Percentiles rank a stretch among this genome's conserved stretches.
Evolutionary conservation across 2,113 vertebrate species (phyloP).

Genomic region (Oplegnathus fasciatus): DNA sequence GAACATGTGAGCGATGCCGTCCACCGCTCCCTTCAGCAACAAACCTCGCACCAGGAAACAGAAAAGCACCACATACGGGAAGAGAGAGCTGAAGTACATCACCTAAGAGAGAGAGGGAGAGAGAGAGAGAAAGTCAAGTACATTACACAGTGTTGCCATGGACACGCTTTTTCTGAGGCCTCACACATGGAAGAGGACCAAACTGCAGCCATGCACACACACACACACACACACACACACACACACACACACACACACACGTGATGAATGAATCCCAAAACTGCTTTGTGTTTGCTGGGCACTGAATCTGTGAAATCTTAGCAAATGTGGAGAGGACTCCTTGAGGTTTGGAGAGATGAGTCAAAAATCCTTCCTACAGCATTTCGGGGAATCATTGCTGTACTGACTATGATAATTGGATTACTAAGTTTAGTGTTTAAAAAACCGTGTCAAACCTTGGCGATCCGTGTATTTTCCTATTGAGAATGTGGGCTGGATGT

Average conservation of each 20-base stretch:
- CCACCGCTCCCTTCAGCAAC: slow-evolving; percentile 92
- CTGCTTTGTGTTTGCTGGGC: slow-evolving; percentile 49
- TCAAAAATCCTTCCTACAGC: slow-evolving; percentile 45
- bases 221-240: slow-evolving; percentile 5
- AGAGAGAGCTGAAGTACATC: slow-evolving; percentile 99
- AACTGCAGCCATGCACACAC: slow-evolving; percentile 7
- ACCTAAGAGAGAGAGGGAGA: slow-evolving; percentile 84
- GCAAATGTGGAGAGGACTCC: slow-evolving; percentile 41
- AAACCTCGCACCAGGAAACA: slow-evolving; percentile 96
- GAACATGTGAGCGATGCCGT: slow-evolving; percentile 98
- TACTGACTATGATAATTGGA: slow-evolving; percentile 51
- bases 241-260: slow-evolving; percentile 13
- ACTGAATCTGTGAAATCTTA: slow-evolving; percentile 45
- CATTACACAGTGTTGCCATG: slow-evolving; percentile 67
- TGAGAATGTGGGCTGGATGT: slow-evolving; percentile 47
- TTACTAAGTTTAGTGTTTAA: slow-evolving; percentile 43
- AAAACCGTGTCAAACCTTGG: slow-evolving; percentile 51
- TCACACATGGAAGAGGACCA: slow-evolving; percentile 48
- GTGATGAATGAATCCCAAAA: slow-evolving; percentile 31
- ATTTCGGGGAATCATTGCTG: slow-evolving; percentile 27
- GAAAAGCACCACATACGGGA: slow-evolving; percentile 97
- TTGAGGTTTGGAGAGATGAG: slow-evolving; percentile 35
- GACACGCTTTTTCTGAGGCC: slow-evolving; percentile 54
- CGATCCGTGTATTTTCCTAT: slow-evolving; percentile 42
- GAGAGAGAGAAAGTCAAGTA: slow-evolving; percentile 38